Conservation (phyloP, 2,888 invertebrate genomes). For the Norana najaformis region DNA sequence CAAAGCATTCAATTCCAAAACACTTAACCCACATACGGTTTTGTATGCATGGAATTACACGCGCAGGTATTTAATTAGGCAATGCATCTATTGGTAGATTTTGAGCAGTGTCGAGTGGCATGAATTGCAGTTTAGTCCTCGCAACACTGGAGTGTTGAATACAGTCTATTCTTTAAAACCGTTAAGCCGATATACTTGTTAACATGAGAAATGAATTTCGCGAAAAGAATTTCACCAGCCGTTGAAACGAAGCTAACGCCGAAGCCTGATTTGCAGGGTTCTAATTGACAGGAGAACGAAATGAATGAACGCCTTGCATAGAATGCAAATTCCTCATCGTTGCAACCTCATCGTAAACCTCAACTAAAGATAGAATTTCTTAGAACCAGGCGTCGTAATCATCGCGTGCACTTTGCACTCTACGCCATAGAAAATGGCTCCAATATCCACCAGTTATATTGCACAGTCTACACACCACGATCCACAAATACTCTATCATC, state of each 20-base stretch:
- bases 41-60: not conserved
- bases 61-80: too few relatives aligned
- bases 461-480: not conserved
- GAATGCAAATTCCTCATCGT: not conserved
- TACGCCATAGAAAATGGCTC: not conserved
- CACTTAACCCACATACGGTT: not conserved
- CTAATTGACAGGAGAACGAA: not conserved
- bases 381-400: not conserved
- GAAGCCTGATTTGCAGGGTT: not conserved
- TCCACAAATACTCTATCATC: not conserved
- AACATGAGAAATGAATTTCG: not conserved
- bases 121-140: too few relatives aligned
- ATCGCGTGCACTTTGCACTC: constrained; percentile 2
- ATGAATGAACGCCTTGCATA: not conserved
- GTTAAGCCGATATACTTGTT: not conserved
- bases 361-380: not conserved
- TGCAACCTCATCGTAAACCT: not conserved
- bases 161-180: not conserved
- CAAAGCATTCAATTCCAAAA: not conserved
- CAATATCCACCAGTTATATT: not conserved
- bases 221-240: not conserved
- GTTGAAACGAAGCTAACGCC: not conserved
- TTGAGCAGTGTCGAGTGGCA: too few relatives aligned
- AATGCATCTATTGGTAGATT: too few relatives aligned
- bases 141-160: not conserved